Evolutionary conservation across 2,888 invertebrate genomes (phyloP), one percentile per base, ranked within the genome.

Genomic region (Mylabris sibirica): DNA sequence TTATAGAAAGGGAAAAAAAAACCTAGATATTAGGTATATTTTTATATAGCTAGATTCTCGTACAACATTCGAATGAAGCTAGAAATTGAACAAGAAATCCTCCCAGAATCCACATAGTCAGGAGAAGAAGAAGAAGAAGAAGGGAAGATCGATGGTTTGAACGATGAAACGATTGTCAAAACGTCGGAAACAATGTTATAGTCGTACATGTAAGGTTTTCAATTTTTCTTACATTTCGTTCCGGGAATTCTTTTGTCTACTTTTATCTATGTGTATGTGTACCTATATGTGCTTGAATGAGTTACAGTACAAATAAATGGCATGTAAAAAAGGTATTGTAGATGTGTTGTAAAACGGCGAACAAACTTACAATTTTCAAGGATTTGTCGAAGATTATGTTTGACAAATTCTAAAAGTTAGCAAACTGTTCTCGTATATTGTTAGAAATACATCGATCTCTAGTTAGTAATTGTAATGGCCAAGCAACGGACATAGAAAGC

Each of bases 141-240:
- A 20, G 8, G 20, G 2, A 49, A 49, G 49, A 49, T 49, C 49
- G 49, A 49, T 49, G 49, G 49, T 20, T 20, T 2, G 9, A 49
- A 49, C 49, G 44, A 44, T 44, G n/a, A 20, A 49, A 20, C 49
- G 49, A 49, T 49, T 49, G 49, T 49, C 49, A 49, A 49, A 49
- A 49, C 20, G 49, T 49, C 49, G 49, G 49, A 49, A 49, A 20
- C 20, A 49, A 49, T 49, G 49, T 49, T 20, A 49, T 20, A 49
- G 20, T 20, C 6, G 20, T 20, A 49, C 49, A 49, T 49, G 49
- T 49, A 2, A 20, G 20, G 49, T 20, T 49, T 49, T 49, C 49
- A 49, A 49, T 49, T 49, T 49, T 49, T 49, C 49, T 49, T 20
- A 20, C 9, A 49, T 49, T 49, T 20, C 20, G 49, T 20, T 20